Base-by-base conservation (phyloP, 2,113 vertebrate genomes). In the Thalassoma bifasciatum region DNA sequence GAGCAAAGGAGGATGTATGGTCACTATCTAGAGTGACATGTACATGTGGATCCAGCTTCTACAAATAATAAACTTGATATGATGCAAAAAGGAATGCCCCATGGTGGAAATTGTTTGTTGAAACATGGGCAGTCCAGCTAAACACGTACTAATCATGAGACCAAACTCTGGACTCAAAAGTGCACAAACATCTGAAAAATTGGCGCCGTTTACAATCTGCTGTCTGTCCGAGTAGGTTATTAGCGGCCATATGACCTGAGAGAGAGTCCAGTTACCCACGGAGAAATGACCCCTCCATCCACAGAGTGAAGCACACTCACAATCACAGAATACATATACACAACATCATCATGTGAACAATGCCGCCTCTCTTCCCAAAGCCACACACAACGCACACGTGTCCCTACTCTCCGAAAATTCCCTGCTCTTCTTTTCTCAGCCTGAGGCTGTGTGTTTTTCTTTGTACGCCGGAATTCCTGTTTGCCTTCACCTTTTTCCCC, bases 381-480 rank as follows among this genome's bases (percentile, higher is more conserved):
- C 78, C 81, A 82, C 72, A 83, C 61, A 67, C 22, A 13, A 81
- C 65, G 77, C 79, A 76, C 83, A 84, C 47, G 49, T 64, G 52
- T 82, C 70, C 79, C 78, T 73, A 70, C 74, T 60, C 30, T 71
- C 36, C 60, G 30, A 89, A 87, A 90, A 79, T 65, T 82, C 88
- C 77, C 72, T 21, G 62, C 76, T 76, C 88, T 86, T 92, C 88
- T 90, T 89, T 90, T 86, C 78, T 85, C 84, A 88, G 89, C 86
- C 86, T 40, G 21, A 73, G 84, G 84, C 83, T 81, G 84, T 89
- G 84, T 88, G 88, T 93, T 90, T 92, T 92, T 86, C 89, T 89
- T 89, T 88, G 90, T 86, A 76, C 74, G 83, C 81, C 75, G 82
- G 89, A 93, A 94, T 93, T 94, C 91, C 92, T 92, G 91, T 92